Evolutionary conservation across 2,888 invertebrate genomes (phyloP), one percentile per base, ranked within the genome.

Genomic region (Pecten maximus): DNA sequence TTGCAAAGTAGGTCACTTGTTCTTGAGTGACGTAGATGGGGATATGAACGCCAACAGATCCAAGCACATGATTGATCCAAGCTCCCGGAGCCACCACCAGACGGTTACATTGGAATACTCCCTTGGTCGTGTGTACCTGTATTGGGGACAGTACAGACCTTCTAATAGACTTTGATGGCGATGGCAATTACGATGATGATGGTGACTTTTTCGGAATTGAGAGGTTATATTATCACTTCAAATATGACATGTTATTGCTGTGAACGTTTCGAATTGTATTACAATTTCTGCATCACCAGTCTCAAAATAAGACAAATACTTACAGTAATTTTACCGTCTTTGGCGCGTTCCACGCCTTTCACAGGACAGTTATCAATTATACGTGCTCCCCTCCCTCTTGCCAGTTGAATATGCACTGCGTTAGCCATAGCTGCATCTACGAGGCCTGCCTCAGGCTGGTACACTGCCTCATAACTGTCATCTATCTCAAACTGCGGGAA

Each of bases 1-100:
- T 95, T 40, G 94, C 95, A 87, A 95, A 93, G 92, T 96, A 96
- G 8, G 96, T 95, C 39, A 96, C 96, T 90, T 96, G 96, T 92
- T 96, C 96, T 91, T 96, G 96, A 0, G 96, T 95, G 88, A 96
- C 96, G 87, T 94, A 94, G 39, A 96, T 94, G 0, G 96, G 96
- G 50, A 96, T 93, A 90, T 96, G 95, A 23, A 96, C 94, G 12
- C 96, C 96, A 16, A 96, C 92, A 10, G 95, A 94, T 15, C 95
- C 94, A 19, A 96, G 90, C 89, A 96, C 95, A 89, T 96, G 93
- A 90, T 96, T 96, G n/a, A 95, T 93, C 96, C 96, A 96, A 8
- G 96, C 96, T n/a, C 96, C 96, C 3, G 96, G 93, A 10, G 96
- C 94, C 28, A 96, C 94, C 28, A 96, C 91, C 54, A 96, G 92